Base-by-base conservation (phyloP, 2,888 invertebrate genomes). In the Lottia scabra region DNA sequence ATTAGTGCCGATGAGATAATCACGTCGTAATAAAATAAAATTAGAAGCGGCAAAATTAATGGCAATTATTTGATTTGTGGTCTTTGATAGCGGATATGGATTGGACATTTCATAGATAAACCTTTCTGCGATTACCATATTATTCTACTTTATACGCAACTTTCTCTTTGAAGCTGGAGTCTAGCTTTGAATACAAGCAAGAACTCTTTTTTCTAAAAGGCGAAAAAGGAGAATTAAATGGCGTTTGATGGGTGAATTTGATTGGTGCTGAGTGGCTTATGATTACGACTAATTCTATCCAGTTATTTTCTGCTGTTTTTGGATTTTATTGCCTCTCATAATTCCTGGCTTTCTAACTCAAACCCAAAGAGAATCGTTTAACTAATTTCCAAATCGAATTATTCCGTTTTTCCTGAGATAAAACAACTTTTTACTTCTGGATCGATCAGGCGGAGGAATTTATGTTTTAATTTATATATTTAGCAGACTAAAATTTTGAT, bases 1-100 rank as follows among this genome's bases (percentile, higher is more conserved):
- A 56, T 56, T 56, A 56, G 56, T 56, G 19, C 56, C 19, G 56
- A 56, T 56, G 56, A 56, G 56, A 56, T 56, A 56, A 56, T 56
- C 56, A 56, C 23, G 56, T 19, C 56, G 56, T 56, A 56, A 56
- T 56, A 56, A 56, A 56, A 56, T 56, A 56, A 56, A 56, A 56
- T 56, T 56, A 56, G 23, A 56, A 56, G 23, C 56, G 23, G 56
- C 19, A 23, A 56, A 56, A 56, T 56, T 56, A 56, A 56, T 56
- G 23, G 19, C 19, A 56, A 23, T 56, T 56, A 56, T 56, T 56
- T 56, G 56, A 56, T 56, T 56, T 56, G 19, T 56, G 56, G 56
- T 23, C 23, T 56, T 56, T 56, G 56, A 56, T 56, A 23, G 13
- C 23, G 56, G 56, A 23, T 23, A 19, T 10, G 19, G 56, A 23